phyloP scores from a whole-genome alignment of 2,113 vertebrate genomes.

The Pteruthius melanotis region DNA sequence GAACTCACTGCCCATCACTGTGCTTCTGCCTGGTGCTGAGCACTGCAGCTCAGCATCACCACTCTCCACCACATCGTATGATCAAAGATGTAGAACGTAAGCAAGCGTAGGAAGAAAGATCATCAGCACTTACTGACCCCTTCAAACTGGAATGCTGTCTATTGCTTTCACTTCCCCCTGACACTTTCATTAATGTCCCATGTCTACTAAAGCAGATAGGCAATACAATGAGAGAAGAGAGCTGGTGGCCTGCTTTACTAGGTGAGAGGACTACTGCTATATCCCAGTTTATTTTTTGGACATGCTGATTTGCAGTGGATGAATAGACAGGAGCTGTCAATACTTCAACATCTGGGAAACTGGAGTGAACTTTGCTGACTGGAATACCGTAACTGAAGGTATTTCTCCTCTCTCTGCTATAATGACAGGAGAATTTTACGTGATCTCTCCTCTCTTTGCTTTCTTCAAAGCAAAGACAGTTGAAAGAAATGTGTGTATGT shows the following conservation, averaged over 20 bases:
- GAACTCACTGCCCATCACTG: fast-evolving
- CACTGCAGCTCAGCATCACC: background rate
- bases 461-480: slow-evolving; percentile 2
- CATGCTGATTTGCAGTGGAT: background rate
- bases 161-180: background rate
- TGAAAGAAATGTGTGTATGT: background rate
- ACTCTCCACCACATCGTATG: background rate
- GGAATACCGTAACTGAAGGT: background rate
- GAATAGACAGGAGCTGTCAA: background rate
- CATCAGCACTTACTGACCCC: background rate
- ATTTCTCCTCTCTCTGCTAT: background rate
- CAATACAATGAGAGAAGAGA: background rate
- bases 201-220: background rate
- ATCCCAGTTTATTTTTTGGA: background rate
- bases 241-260: background rate
- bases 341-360: background rate
- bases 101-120: background rate
- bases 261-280: background rate
- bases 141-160: background rate
- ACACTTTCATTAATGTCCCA: background rate
- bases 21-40: background rate
- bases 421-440: background rate
- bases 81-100: background rate
- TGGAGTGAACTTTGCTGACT: background rate
- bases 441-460: background rate